Evolutionary conservation across 2,888 invertebrate genomes (phyloP).

Genomic region (Sialis lutaria): DNA sequence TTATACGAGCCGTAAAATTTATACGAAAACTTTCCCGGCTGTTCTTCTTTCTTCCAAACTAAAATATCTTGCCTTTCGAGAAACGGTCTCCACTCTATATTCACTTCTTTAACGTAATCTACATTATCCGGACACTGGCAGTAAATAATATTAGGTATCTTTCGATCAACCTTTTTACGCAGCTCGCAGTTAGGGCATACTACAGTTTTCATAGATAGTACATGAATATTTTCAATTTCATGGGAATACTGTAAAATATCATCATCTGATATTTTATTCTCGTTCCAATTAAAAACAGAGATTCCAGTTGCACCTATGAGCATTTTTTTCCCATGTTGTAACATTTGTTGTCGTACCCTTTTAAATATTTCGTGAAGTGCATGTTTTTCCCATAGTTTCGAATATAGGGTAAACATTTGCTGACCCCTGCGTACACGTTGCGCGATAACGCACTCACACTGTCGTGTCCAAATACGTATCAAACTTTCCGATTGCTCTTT

Average conservation of each 20-base stretch:
- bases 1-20: conserved; percentile 74
- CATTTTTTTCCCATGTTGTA: conserved; percentile 32
- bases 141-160: conserved; percentile 26
- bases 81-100: conserved; percentile 51
- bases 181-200: conserved; percentile 30
- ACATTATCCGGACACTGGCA: conserved; percentile 24
- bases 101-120: conserved; percentile 7
- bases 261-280: conserved; percentile 34
- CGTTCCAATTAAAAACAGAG: conserved; percentile 41
- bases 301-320: conserved; percentile 35
- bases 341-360: conserved; percentile 24
- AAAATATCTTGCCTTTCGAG: conserved; percentile 62
- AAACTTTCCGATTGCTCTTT: conserved; percentile 30
- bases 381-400: conserved; percentile 41
- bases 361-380: conserved; percentile 34
- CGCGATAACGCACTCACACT: conserved; percentile 37
- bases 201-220: conserved; percentile 32
- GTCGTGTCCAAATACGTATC: conserved; percentile 32
- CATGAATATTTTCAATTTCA: conserved; percentile 39
- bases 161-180: conserved; percentile 24
- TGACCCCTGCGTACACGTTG: conserved; percentile 42
- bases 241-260: conserved; percentile 34
- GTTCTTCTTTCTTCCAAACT: conserved; percentile 60
- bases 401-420: conserved; percentile 42
- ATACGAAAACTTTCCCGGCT: conserved; percentile 56